Conservation (phyloP, 2,113 vertebrate species). For the Maccullochella peelii region DNA sequence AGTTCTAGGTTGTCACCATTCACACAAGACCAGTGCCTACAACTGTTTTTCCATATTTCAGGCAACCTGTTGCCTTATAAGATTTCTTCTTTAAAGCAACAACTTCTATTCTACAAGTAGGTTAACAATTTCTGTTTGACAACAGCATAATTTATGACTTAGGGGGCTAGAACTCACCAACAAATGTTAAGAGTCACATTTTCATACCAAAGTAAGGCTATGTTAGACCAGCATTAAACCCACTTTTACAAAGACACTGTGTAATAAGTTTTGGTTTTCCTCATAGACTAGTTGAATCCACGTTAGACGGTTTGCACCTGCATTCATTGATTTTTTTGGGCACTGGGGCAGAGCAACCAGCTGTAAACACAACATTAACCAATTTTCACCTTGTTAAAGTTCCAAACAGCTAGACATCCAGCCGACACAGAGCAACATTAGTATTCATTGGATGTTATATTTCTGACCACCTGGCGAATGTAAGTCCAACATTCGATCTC, state of each 20-base stretch:
- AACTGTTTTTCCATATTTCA: neutral
- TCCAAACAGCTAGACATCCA: too few species aligned
- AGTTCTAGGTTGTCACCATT: neutral
- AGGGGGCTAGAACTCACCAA: neutral
- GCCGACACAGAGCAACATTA: too few species aligned
- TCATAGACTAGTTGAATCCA: neutral
- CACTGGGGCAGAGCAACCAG: too few species aligned
- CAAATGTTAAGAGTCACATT: neutral
- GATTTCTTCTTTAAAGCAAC: neutral
- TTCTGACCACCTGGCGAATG: too few species aligned
- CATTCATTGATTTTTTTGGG: neutral
- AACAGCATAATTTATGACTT: neutral
- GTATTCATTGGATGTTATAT: too few species aligned
- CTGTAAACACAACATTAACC: too few species aligned
- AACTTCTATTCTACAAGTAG: neutral
- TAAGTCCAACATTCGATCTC: neutral
- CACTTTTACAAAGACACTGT: neutral
- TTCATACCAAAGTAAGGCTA: neutral
- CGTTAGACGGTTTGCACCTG: neutral
- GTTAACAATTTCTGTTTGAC: neutral
- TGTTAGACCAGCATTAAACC: neutral
- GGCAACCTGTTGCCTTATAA: too few species aligned
- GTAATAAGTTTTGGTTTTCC: neutral
- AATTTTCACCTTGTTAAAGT: too few species aligned
- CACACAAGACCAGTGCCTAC: neutral